A percentile compares a stretch with the other conserved stretches of the same genome.
Conservation (phyloP, 2,797 vertebrate genomes). For the Zalophus californianus region DNA sequence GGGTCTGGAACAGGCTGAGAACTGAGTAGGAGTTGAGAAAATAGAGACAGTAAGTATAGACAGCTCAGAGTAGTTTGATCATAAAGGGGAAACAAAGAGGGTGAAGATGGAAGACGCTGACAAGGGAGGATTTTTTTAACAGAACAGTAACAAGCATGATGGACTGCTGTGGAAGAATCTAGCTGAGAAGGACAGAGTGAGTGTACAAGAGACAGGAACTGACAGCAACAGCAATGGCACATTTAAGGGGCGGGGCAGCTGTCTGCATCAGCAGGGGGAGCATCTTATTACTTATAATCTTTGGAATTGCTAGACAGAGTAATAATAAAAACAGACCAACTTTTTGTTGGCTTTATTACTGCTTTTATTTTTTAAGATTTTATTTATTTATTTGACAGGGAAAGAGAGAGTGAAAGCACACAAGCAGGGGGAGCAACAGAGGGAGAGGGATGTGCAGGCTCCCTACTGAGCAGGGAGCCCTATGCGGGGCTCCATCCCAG, state of each 20-base stretch:
- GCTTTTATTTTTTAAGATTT: too few species aligned
- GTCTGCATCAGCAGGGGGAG: background rate
- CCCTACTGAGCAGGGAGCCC: too few species aligned
- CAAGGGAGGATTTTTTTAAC: background rate
- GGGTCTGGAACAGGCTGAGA: background rate
- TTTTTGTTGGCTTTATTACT: background rate
- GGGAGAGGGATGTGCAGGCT: too few species aligned
- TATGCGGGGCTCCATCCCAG: too few species aligned
- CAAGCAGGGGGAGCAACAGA: too few species aligned
- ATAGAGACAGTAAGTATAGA: background rate
- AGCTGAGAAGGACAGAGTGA: background rate
- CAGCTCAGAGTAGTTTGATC: background rate
- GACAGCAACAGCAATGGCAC: background rate
- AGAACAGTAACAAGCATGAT: background rate
- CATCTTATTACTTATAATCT: background rate
- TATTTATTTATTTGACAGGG: too few species aligned
- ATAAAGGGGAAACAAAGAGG: background rate
- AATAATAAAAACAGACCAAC: background rate
- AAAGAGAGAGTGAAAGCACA: too few species aligned
- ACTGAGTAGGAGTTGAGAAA: background rate
- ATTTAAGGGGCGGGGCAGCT: background rate
- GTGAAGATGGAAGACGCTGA: background rate
- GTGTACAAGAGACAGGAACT: background rate
- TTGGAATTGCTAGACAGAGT: background rate
- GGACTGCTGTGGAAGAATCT: background rate